Evolutionary conservation across 2,113 vertebrate genomes (phyloP).

Genomic region (Melierax canorus): DNA sequence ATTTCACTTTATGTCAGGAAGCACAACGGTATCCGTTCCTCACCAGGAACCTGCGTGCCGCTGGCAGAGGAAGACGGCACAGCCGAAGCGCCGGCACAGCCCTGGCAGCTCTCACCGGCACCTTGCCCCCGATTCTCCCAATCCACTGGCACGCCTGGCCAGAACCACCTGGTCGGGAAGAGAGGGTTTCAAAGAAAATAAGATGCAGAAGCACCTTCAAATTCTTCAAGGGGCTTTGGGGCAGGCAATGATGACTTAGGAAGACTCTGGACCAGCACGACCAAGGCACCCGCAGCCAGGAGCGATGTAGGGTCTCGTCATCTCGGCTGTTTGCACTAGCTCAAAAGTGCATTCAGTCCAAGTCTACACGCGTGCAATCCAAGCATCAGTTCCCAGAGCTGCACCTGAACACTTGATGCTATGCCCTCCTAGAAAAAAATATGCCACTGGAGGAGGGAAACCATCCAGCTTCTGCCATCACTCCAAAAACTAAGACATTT

Average conservation of each 20-base stretch:
- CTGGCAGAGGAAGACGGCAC: not conserved
- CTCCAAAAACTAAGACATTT: not conserved
- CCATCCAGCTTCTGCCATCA: not conserved
- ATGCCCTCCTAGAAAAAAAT: not conserved
- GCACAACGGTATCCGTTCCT: not conserved
- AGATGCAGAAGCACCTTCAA: not conserved
- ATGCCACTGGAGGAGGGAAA: not conserved
- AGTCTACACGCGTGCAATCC: fast-evolving
- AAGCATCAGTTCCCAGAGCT: not conserved
- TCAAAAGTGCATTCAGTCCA: not conserved
- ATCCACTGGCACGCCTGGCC: not conserved
- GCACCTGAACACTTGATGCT: not conserved
- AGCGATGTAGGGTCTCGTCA: fast-evolving
- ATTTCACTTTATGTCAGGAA: not conserved
- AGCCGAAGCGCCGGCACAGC: fast-evolving
- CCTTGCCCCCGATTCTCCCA: not conserved
- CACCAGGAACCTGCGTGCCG: fast-evolving
- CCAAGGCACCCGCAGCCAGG: not conserved
- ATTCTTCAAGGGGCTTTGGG: not conserved
- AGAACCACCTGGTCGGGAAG: fast-evolving
- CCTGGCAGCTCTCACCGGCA: not conserved
- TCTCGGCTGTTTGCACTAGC: fast-evolving
- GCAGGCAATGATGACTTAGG: not conserved
- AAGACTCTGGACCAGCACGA: not conserved
- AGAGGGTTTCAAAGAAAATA: not conserved